phyloP scores from a whole-genome alignment of 2,113 vertebrate genomes.

The Cricetomys ansorgei region DNA sequence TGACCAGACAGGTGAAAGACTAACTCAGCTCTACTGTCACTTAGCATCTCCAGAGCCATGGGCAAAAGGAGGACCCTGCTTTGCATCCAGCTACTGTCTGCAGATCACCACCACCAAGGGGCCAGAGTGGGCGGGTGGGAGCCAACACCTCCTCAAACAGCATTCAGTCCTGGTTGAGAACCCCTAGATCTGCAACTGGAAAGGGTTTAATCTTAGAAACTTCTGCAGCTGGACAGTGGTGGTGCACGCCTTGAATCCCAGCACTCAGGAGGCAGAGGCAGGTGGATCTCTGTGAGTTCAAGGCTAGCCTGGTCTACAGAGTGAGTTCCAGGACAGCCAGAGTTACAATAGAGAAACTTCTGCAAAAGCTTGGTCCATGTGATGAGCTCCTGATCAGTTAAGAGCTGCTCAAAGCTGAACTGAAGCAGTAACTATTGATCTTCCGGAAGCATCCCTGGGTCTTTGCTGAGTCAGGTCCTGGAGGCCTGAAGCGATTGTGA shows the following conservation, averaged over 20 bases:
- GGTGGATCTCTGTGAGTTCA: no score
- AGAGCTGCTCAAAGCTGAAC: not conserved
- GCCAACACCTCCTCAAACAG: not conserved
- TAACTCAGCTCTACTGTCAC: not conserved
- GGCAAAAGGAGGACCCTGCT: not conserved
- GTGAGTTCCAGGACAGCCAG: no score
- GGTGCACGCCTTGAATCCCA: no score
- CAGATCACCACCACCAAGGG: not conserved
- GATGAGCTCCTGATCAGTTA: not conserved
- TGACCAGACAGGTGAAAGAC: not conserved
- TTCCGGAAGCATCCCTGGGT: not conserved
- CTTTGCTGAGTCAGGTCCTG: not conserved
- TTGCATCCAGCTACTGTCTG: not conserved
- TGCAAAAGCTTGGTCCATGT: not conserved
- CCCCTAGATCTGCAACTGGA: not conserved
- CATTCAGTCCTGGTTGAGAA: not conserved
- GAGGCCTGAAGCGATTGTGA: not conserved
- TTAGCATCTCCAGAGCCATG: not conserved
- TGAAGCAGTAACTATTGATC: not conserved
- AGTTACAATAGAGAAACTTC: no score
- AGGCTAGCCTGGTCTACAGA: no score
- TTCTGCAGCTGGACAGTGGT: no score
- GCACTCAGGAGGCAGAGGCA: no score
- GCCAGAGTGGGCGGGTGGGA: not conserved
- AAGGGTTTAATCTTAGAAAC: slow-evolving; percentile 28